A percentile compares a stretch with the other conserved stretches of the same genome.
phyloP scores from a whole-genome alignment of 2,888 invertebrate species.

The Nephrotoma appendiculata region DNA sequence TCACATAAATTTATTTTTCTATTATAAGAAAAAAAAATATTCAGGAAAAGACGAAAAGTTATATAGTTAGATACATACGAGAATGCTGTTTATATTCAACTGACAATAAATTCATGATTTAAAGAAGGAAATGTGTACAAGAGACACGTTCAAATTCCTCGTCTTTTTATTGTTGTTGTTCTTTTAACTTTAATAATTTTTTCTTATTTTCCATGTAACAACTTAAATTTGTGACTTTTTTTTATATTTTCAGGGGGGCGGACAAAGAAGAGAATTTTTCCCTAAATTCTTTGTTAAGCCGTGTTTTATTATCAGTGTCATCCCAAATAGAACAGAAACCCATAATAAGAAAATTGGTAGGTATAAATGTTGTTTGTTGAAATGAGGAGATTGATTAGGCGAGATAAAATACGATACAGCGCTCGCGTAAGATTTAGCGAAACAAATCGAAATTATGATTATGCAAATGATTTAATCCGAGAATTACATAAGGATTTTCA shows the following conservation, averaged over 20 bases:
- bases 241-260: background rate
- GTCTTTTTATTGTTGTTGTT: background rate
- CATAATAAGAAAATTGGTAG: background rate
- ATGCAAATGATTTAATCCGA: background rate
- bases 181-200: background rate
- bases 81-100: background rate
- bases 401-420: background rate
- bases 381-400: background rate
- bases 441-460: background rate
- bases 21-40: background rate
- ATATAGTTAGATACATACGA: background rate
- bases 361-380: background rate
- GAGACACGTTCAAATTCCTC: background rate
- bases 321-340: background rate
- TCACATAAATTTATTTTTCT: background rate
- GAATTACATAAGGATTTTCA: background rate
- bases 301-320: background rate
- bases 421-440: background rate
- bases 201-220: background rate
- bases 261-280: background rate
- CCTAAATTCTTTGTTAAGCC: background rate
- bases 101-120: background rate
- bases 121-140: background rate
- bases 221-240: background rate
- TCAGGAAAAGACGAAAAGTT: background rate